Evolutionary conservation across 2,888 invertebrate species (phyloP), one percentile per base, ranked within the genome.

Genomic region (Norana najaformis): DNA sequence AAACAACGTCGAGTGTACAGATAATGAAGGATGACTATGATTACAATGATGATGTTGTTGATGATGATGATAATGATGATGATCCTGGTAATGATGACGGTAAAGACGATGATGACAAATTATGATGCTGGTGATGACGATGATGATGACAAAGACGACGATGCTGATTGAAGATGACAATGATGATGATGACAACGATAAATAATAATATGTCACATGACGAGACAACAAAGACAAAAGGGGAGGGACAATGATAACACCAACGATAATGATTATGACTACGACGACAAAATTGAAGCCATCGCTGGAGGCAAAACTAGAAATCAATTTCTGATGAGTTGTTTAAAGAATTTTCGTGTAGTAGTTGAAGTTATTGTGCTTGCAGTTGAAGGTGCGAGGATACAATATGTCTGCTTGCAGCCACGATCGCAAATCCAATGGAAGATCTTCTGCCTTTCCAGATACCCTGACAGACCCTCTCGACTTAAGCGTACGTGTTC

Each of bases 91-190:
- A 69, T n/a, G 69, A 69, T 13, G n/a, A 69, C 69, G 69, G 2
- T 69, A 6, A 47, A 1, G 47, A 47, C 23, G 47, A 47, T 23
- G 20, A 47, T 23, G 47, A 47, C 8, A 23, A 47, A n/a, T n/a
- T n/a, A n/a, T 11, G 5, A 30, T 16, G 69, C 30, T 69, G 30
- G n/a, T 13, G 69, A 69, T 23, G 23, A 53, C 30, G 30, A 30
- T 53, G 53, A 69, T n/a, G 69, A 69, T n/a, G 69, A 69, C 69
- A n/a, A 69, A 30, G 69, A 69, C n/a, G n/a, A 69, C 69, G 69
- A 1, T 69, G n/a, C 30, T n/a, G 69, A 69, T n/a, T 20, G 6
- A 41, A 16, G 41, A 13, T 41, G 41, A 41, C 18, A 6, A 47
- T 16, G 47, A 47, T 47, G 47, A 47, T 23, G 20, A 47, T 23